Base-by-base conservation (phyloP, 2,888 invertebrate genomes). In the Drosophila parthenogenetica region DNA sequence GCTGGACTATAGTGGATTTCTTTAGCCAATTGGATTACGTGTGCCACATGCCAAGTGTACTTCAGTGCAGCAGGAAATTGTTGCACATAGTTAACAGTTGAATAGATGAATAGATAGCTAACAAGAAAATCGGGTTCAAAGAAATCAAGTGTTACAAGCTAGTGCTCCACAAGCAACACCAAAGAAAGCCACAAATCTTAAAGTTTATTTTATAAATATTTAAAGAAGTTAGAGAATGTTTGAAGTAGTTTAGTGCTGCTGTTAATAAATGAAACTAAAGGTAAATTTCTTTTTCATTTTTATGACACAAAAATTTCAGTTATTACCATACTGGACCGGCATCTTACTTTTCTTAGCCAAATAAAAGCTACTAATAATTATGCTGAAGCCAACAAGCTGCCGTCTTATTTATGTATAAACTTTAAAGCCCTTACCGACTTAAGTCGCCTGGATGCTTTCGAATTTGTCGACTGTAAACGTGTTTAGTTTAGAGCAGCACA, bases 21-120 rank as follows among this genome's bases (percentile, higher is more conserved):
- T 43, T 7, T 35, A 46, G n/a, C 48, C 19, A 59, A 50, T 40
- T 14, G 32, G 50, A 42, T 22, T 59, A 74, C 76, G 62, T 76
- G 62, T 42, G 55, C 48, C 45, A 49, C 53, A 55, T 53, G 53
- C 17, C 45, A 67, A 64, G 58, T 55, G 51, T 53, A 17, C 63
- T 32, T n/a, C 13, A 19, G 32, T 46, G 54, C 63, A 57, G 35
- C 39, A 35, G 51, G 59, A 76, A 58, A 70, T 70, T 67, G 79
- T 67, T 69, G 67, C 64, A 67, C 59, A 64, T 35, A 60, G 66
- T 78, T 64, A 79, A 57, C 69, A 65, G 49, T 49, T 71, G 66
- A 48, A 64, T 54, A 53, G 51, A 57, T 57, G 39, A 60, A 65
- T 39, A 50, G 43, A 62, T 54, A 62, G 54, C 42, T 39, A 4